These are phyloP conservation scores for Hesperia comma DNA, from an alignment of 2,888 invertebrate species.

Conservation along the genomic window DNA sequence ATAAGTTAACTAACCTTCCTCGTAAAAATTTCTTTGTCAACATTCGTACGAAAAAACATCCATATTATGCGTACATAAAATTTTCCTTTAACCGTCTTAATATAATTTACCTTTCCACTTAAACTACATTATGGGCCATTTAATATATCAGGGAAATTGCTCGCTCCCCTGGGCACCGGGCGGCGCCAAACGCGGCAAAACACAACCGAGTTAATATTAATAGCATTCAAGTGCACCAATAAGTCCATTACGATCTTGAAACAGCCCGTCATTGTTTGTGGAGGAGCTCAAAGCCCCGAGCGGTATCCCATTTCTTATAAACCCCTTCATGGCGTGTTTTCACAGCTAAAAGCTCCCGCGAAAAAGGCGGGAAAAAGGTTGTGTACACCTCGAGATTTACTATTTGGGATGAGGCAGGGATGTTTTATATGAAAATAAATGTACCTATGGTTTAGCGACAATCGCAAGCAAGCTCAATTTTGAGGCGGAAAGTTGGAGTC, in stretches of 20 bases:
- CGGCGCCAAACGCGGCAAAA: constrained; percentile 9
- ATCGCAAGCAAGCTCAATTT: no score
- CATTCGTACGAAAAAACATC: no score
- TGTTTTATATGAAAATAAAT: no score
- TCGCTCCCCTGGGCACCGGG: background rate
- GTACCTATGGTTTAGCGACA: no score
- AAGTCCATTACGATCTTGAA: constrained; percentile 35
- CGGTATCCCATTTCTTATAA: constrained; percentile 60
- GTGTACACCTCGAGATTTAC: constrained; percentile 11
- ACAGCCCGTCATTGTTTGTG: constrained; percentile 37
- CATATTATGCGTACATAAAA: no score
- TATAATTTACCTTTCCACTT: background rate
- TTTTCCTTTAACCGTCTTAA: no score
- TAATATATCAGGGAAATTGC: background rate
- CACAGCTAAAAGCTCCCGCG: constrained; percentile 76
- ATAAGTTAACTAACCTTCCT: no score
- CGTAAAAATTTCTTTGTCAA: no score
- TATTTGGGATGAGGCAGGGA: background rate
- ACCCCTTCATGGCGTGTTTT: constrained; percentile 62
- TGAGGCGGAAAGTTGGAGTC: no score
- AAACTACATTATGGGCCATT: background rate
- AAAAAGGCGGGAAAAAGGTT: constrained; percentile 32
- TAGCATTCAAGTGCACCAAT: constrained; percentile 39
- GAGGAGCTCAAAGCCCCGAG: constrained; percentile 30
- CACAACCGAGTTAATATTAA: constrained; percentile 32